Base-by-base conservation (phyloP, 2,888 invertebrate species). In the Agrilus mali region DNA sequence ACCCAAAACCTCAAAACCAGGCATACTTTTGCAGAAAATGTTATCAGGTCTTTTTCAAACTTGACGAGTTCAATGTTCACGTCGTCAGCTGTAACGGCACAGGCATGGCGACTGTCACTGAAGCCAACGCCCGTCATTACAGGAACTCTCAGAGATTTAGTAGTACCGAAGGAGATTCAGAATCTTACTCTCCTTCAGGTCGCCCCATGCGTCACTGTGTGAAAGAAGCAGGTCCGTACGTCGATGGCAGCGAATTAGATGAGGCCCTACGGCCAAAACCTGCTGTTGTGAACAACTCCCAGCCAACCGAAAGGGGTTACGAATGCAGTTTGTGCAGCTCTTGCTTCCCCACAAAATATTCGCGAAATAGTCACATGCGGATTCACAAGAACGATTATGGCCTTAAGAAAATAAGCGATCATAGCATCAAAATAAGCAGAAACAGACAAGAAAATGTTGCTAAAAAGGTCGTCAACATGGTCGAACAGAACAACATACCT, bases 11-110 rank as follows among this genome's bases (percentile, higher is more conserved):
- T 42, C 56, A 60, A 40, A 66, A 60, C 44, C 65, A 67, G 47
- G 66, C 66, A 1, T 67, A 64, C 49, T 67, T 66, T 48, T 67
- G 67, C 47, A 54, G 59, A 35, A 67, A 67, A 52, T 67, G 67
- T 47, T 67, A 65, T 50, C 64, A 66, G 52, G 57, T 64, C 5
- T 67, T 67, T 51, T 64, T 64, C 47, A 66, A 65, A 49, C 48
- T 67, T 42, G 63, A 65, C 47, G 65, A 66, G 47, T 67, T 64
- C 49, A 66, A 65, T 44, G 51, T 58, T n/a, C 67, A 67, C 47
- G 62, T 61, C 46, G 41, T 48, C 14, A 46, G 36, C 33, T 48
- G 48, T 36, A 46, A 36, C 12, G 48, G 48, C 8, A 48, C 39
- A 1, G 41, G 27, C 8, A 27, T 27, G 27, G 34, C 38, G 16